Evolutionary conservation across 2,797 vertebrate genomes (phyloP).

Genomic region (Cheirogaleus major): DNA sequence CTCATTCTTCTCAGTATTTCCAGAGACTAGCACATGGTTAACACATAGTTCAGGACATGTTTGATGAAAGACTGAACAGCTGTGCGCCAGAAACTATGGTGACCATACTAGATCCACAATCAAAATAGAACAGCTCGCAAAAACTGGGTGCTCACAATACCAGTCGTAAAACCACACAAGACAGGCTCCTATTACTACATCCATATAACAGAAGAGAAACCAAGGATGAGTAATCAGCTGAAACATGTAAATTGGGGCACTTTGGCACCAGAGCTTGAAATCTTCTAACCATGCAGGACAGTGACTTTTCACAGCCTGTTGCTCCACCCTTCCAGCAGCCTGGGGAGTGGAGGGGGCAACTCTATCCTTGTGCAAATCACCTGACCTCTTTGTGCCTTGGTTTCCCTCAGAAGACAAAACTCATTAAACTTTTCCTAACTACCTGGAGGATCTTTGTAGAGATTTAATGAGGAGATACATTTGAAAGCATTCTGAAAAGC

Average conservation of each 20-base stretch:
- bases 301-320: accelerated
- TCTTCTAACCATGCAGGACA: not conserved
- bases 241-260: not conserved
- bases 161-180: not conserved
- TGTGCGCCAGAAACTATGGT: not conserved
- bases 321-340: not conserved
- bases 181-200: not conserved
- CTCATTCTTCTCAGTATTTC: not conserved
- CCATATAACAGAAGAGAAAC: slow-evolving; percentile 7
- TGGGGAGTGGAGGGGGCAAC: accelerated
- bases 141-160: not conserved
- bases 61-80: not conserved
- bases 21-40: not conserved
- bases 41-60: not conserved
- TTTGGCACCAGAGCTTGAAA: not conserved
- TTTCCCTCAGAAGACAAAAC: not conserved
- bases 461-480: not conserved
- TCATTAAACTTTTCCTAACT: not conserved
- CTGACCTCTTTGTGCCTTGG: not conserved
- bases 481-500: not conserved
- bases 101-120: not conserved
- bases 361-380: not conserved
- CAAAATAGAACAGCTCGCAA: accelerated
- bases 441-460: not conserved
- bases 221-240: not conserved